These are phyloP conservation scores for Standfussiana lucernea DNA, from an alignment of 2,888 invertebrate species.

Conservation along the genomic window DNA sequence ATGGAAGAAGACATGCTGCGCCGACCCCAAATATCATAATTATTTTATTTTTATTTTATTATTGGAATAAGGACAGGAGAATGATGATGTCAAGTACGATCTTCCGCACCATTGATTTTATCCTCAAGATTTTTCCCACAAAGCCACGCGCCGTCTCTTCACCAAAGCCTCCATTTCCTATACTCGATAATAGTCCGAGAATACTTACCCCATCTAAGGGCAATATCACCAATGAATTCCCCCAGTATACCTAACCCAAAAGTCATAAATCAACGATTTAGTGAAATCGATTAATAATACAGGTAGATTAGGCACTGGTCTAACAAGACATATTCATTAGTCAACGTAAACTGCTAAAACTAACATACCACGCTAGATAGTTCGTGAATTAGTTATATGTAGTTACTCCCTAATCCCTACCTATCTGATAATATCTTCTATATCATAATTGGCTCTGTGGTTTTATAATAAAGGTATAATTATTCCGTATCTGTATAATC, in stretches of 20 bases:
- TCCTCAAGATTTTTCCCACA: neutral
- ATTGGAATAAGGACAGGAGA: too few relatives aligned
- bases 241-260: conserved; percentile 5
- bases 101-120: neutral
- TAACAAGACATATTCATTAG: conserved; percentile 66
- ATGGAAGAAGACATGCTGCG: too few relatives aligned
- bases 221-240: conserved; percentile 6
- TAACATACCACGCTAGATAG: conserved; percentile 46
- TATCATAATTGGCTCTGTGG: conserved; percentile 42
- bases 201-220: neutral
- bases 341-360: conserved; percentile 55
- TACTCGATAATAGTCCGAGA: neutral
- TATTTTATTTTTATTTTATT: too few relatives aligned
- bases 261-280: conserved; percentile 38
- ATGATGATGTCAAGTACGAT: neutral
- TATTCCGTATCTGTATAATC: neutral
- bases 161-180: neutral
- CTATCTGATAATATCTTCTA: conserved; percentile 38
- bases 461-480: conserved; percentile 18
- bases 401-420: conserved; percentile 22
- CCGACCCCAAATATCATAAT: too few relatives aligned
- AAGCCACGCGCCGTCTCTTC: neutral
- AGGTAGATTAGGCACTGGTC: conserved; percentile 46
- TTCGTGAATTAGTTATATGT: conserved; percentile 60
- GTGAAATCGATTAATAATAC: conserved; percentile 47